A percentile compares a stretch with the other conserved stretches of the same genome.
Evolutionary conservation across 2,113 vertebrate species (phyloP).

Genomic region (Oophaga pumilio): DNA sequence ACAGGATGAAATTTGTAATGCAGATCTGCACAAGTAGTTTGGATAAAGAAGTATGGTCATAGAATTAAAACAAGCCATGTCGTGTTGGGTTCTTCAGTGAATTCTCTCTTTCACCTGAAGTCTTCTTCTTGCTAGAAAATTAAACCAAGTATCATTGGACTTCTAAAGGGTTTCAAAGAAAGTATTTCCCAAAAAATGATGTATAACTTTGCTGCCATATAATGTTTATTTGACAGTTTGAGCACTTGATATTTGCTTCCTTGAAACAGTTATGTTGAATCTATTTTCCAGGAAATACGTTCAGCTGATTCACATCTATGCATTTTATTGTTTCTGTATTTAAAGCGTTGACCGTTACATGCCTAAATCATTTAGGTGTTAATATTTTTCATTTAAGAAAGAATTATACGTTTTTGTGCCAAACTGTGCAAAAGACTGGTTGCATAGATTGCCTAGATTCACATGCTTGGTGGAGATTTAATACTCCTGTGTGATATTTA

Average conservation of each 20-base stretch:
- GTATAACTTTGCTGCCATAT: too few relatives aligned
- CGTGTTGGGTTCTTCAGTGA: neutral
- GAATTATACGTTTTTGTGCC: neutral
- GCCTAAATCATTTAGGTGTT: neutral
- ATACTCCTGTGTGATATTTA: too few relatives aligned
- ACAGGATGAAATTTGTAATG: too few relatives aligned
- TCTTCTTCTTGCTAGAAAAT: neutral
- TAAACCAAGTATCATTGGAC: neutral
- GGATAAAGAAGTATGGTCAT: too few relatives aligned
- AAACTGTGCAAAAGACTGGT: neutral
- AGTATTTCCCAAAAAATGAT: too few relatives aligned
- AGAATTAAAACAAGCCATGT: neutral
- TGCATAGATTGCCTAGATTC: neutral
- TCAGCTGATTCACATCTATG: neutral
- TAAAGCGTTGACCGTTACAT: neutral
- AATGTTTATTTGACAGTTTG: too few relatives aligned
- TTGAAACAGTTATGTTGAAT: neutral
- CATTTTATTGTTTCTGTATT: neutral
- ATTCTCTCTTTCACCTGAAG: neutral
- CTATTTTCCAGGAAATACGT: neutral
- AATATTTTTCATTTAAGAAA: neutral
- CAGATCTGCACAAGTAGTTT: too few relatives aligned
- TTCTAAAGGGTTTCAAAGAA: too few relatives aligned
- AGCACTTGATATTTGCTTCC: too few relatives aligned
- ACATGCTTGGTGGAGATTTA: neutral